Base-by-base conservation (phyloP, 2,888 invertebrate species). In the Busseola fusca region DNA sequence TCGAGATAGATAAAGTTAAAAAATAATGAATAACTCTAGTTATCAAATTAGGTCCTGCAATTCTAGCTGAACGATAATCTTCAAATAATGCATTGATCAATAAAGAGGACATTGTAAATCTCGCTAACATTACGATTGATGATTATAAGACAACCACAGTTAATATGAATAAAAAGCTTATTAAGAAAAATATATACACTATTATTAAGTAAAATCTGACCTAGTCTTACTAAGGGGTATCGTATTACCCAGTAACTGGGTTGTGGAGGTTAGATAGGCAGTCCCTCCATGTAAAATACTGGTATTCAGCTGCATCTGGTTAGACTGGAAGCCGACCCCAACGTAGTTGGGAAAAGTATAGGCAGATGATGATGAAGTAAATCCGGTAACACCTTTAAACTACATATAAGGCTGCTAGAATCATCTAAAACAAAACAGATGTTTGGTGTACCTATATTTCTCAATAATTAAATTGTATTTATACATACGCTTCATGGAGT, bases 401-500 rank as follows among this genome's bases (percentile, higher is more conserved):
- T 42, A 37, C 14, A 57, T 37, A 70, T 45, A 37, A 45, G n/a
- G n/a, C n/a, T n/a, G 18, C 1, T 25, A 7, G 10, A 30, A 25
- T 18, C 18, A 2, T 40, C 12, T 21, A 16, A 3, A 42, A 25
- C 1, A 60, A 12, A 10, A 56, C 2, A 12, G 3, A 34, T 18
- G 6, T 30, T 7, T 48, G 16, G 25, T 52, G 7, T 34, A 34
- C 5, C 18, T 16, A 7, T n/a, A 25, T 27, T 62, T n/a, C 18
- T 14, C 14, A 34, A 42, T 12, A 25, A 37, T 12, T 16, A 14
- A 10, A 27, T 42, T 30, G 2, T 57, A 6, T 18, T 34, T 50
- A 16, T 3, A 77, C 80, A 54, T 63, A 79, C 79, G 40, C 57
- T 54, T 66, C n/a, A 21, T 79, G 27, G 2, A 48, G 52, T 27